A percentile compares a stretch with the other conserved stretches of the same genome.
phyloP scores from a whole-genome alignment of 2,113 vertebrate species.

The Colossoma macropomum region DNA sequence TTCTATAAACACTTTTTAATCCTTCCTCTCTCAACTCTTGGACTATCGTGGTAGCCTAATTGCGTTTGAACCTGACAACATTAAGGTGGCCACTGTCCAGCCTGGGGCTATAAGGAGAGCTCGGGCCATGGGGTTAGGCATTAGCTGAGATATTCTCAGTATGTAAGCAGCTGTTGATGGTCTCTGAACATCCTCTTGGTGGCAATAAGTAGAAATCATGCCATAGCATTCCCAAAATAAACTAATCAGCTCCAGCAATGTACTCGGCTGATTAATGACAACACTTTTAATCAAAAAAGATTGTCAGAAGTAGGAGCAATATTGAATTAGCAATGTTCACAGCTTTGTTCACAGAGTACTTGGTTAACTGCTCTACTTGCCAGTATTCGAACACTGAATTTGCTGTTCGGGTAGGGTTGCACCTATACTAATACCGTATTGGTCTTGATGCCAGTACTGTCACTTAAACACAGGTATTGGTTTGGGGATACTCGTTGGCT shows the following conservation, averaged over 20 bases:
- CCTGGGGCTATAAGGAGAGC: background rate
- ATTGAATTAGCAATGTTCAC: background rate
- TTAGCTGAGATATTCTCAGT: background rate
- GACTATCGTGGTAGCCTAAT: background rate
- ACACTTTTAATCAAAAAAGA: background rate
- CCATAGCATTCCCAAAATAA: background rate
- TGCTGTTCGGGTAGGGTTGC: no score
- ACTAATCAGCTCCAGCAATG: background rate
- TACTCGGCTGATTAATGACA: background rate
- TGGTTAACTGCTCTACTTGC: no score
- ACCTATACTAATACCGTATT: no score
- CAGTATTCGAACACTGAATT: no score
- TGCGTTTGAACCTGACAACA: background rate
- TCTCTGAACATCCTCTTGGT: background rate
- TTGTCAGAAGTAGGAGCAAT: background rate
- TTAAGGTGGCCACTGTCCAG: background rate
- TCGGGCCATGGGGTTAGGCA: background rate
- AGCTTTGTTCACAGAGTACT: no score
- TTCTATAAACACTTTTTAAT: conserved; percentile 39
- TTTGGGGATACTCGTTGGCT: no score
- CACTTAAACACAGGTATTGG: no score
- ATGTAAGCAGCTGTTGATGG: background rate
- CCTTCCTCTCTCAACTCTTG: background rate
- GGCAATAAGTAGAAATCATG: background rate
- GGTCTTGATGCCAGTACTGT: no score